Conservation (phyloP, 2,113 vertebrate genomes). For the Scytalopus superciliaris region DNA sequence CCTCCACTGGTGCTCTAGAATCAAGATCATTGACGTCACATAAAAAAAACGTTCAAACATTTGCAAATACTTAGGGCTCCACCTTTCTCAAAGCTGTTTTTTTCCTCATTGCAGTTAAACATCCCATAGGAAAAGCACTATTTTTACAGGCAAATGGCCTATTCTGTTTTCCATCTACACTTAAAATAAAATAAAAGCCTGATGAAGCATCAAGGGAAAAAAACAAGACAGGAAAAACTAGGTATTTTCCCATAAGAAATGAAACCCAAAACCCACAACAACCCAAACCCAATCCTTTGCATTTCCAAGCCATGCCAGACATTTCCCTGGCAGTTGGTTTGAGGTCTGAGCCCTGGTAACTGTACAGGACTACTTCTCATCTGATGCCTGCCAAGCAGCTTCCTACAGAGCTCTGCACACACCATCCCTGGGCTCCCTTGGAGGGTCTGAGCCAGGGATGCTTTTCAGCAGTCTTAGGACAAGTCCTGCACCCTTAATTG, state of each 20-base stretch:
- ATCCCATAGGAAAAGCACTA: neutral
- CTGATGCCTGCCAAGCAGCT: neutral
- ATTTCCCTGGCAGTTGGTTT: neutral
- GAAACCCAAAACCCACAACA: neutral
- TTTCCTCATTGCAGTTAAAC: neutral
- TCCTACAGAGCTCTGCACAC: neutral
- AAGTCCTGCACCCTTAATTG: too few species aligned
- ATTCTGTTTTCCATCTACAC: neutral
- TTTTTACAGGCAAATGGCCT: neutral
- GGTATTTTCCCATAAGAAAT: neutral
- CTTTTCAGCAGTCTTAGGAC: neutral
- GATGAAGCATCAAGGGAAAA: neutral
- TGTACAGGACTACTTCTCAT: neutral
- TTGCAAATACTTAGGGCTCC: neutral
- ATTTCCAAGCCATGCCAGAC: neutral
- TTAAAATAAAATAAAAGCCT: neutral
- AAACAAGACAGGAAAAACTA: neutral
- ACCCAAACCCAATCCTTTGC: neutral
- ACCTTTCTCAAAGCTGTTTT: neutral
- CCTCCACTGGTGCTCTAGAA: neutral
- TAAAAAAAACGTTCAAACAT: neutral
- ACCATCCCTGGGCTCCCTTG: neutral
- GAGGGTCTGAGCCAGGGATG: neutral
- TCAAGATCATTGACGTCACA: neutral
- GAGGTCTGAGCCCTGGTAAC: neutral